These are phyloP conservation scores for Eupristina koningsbergeri DNA, from an alignment of 1,140 invertebrate genomes.

Conservation along the genomic window DNA sequence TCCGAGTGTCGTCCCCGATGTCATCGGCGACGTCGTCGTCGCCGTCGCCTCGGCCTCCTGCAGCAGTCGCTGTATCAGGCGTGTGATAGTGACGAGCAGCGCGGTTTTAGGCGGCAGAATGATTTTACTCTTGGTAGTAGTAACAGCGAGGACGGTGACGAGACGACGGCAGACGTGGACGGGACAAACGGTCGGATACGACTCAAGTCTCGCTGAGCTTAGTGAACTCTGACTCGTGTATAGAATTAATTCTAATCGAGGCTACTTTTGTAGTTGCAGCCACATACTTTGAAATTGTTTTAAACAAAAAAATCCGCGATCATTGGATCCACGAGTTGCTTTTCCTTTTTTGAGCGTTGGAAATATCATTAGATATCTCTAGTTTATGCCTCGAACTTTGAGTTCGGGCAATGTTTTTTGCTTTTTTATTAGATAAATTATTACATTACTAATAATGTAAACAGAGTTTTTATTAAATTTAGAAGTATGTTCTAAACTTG, in stretches of 20 bases:
- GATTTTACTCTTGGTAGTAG: not conserved
- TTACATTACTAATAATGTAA: not conserved
- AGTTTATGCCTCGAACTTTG: not conserved
- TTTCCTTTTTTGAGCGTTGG: not conserved
- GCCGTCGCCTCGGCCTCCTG: slow-evolving; percentile 8
- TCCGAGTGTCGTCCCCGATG: not conserved
- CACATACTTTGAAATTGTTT: slow-evolving; percentile 59
- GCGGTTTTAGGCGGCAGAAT: slow-evolving; percentile 40
- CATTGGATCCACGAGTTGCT: not conserved
- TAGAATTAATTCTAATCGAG: slow-evolving; percentile 59
- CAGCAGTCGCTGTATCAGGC: slow-evolving; percentile 37
- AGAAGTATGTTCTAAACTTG: not conserved
- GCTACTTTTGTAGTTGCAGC: slow-evolving; percentile 57
- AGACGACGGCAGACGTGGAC: slow-evolving; percentile 42
- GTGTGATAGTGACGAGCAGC: not conserved
- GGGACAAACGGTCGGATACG: slow-evolving; percentile 43
- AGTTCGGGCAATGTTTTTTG: not conserved
- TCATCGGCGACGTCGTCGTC: slow-evolving; percentile 7
- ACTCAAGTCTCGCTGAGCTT: slow-evolving; percentile 55
- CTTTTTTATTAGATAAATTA: not conserved
- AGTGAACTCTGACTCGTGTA: slow-evolving; percentile 62
- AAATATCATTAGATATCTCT: not conserved
- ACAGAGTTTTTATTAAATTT: not conserved
- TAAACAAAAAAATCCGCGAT: too few relatives aligned
- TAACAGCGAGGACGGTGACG: slow-evolving; percentile 46